Base-by-base conservation (phyloP, 2,113 vertebrate genomes). In the Thomomys bottae region DNA sequence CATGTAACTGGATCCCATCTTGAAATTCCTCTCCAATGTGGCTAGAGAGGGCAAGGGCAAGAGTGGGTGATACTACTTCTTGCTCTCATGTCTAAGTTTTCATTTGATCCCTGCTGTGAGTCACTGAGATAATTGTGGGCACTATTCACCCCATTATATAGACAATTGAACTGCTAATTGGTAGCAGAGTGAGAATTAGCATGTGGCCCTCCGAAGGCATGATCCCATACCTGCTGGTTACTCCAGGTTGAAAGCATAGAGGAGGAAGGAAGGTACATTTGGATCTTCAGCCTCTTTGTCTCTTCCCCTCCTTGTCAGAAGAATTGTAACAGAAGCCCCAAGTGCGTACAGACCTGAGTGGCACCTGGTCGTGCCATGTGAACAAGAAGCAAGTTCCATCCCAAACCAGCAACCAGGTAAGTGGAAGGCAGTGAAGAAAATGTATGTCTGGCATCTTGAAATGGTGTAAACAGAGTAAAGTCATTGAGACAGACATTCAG, bases 271-370 rank as follows among this genome's bases (percentile, higher is more conserved):
- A 40, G 20, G 10, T 1, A 6, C 87, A 67, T 78, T 92, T 0
- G 0, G 64, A 14, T 45, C 84, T 71, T 14, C 59, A 20, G 18
- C 42, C 85, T 66, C 86, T 87, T 30, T 67, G 24, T 3, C 45
- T 30, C 73, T 84, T 59, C 61, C 59, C 75, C 75, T 98, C 70
- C 64, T 97, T 96, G 98, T 97, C 95, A 97, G 97, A 98, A 98
- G 97, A 98, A 97, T 97, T 97, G 97, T 95, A 98, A 97, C 97
- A 96, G 92, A 96, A 79, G 93, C 92, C 96, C 96, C 91, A 96
- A 96, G 96, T 40, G 36, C 94, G 96, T 96, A 93, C 88, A 97
- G 94, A 79, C 88, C 75, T 96, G 94, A 95, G 92, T 95, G 80
- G 94, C 92, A 94, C 97, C 97, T 42, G 10, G 63, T 88, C 94